These are phyloP conservation scores for Colinus virginianus DNA, from an alignment of 2,113 vertebrate genomes.

Conservation along the genomic window DNA sequence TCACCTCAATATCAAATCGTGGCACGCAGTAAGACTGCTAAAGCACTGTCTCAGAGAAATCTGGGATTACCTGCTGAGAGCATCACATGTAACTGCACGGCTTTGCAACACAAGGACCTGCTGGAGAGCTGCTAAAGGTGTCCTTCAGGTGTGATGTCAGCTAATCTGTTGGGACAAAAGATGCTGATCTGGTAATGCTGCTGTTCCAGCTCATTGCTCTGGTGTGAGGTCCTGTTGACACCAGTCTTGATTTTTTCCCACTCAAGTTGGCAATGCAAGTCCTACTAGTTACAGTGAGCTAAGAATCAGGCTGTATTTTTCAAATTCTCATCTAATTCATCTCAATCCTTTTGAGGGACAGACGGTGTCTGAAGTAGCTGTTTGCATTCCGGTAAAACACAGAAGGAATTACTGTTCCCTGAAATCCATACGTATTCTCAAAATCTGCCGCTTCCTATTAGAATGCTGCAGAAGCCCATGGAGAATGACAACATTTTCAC, in stretches of 20 bases:
- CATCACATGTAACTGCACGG: not conserved
- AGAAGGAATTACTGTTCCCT: constrained; percentile 2
- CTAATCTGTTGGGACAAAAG: not conserved
- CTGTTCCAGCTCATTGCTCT: not conserved
- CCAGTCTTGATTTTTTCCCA: not conserved
- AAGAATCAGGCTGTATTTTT: not conserved
- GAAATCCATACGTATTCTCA: not conserved
- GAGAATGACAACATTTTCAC: not conserved
- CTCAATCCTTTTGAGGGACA: not conserved
- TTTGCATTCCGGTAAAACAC: not conserved
- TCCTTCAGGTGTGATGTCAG: not conserved
- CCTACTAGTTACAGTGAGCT: not conserved
- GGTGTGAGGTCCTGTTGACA: not conserved
- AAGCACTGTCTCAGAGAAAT: not conserved
- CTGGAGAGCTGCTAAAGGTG: not conserved
- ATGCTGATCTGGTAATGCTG: not conserved
- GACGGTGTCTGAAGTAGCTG: accelerated
- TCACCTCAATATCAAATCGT: not conserved
- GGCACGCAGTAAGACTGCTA: not conserved
- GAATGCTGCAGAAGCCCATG: not conserved
- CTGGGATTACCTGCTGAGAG: not conserved
- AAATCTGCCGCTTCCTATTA: not conserved
- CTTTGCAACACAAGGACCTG: not conserved
- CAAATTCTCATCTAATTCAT: not conserved
- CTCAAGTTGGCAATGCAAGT: not conserved